Evolutionary conservation across 2,113 vertebrate species (phyloP).

Genomic region (Hymenochirus boettgeri): DNA sequence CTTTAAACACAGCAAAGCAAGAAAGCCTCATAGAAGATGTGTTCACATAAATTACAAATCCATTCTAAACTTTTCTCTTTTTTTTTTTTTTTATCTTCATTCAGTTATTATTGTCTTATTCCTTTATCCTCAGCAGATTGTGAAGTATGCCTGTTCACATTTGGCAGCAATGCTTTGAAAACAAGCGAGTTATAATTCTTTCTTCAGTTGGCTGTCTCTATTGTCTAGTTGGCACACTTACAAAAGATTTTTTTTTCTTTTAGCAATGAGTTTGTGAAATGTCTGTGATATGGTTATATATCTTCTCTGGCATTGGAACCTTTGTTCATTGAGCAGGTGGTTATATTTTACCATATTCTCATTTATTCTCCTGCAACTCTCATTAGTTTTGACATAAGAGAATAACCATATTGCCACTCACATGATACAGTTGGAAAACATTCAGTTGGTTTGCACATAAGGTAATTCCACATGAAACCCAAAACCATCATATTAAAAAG

Average conservation of each 20-base stretch:
- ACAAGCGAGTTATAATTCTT: constrained; percentile 35
- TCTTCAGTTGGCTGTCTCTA: constrained; percentile 33
- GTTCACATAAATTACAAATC: constrained; percentile 31
- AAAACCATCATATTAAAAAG: neutral
- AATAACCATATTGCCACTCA: neutral
- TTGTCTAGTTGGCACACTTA: constrained; percentile 37
- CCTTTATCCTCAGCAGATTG: constrained; percentile 33
- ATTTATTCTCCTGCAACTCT: constrained; percentile 20
- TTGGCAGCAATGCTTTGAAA: constrained; percentile 41
- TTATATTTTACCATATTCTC: constrained; percentile 31
- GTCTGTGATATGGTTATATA: constrained; percentile 33
- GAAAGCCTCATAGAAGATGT: constrained; percentile 6
- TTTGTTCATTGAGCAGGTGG: constrained; percentile 29
- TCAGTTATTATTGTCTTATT: constrained; percentile 36
- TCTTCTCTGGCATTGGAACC: constrained; percentile 31
- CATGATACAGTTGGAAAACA: constrained; percentile 3
- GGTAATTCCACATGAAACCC: constrained; percentile 14
- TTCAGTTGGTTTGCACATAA: constrained; percentile 10
- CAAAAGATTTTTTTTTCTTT: constrained; percentile 33
- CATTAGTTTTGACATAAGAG: constrained; percentile 19
- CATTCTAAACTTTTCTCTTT: constrained; percentile 18
- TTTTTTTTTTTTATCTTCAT: constrained; percentile 24
- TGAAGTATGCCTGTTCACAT: constrained; percentile 36
- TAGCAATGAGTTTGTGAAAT: constrained; percentile 30
- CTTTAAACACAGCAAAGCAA: constrained; percentile 1